Evolutionary conservation across 1,140 invertebrate species (phyloP), one percentile per base, ranked within the genome.

Genomic region (Neocloeon triangulifer): DNA sequence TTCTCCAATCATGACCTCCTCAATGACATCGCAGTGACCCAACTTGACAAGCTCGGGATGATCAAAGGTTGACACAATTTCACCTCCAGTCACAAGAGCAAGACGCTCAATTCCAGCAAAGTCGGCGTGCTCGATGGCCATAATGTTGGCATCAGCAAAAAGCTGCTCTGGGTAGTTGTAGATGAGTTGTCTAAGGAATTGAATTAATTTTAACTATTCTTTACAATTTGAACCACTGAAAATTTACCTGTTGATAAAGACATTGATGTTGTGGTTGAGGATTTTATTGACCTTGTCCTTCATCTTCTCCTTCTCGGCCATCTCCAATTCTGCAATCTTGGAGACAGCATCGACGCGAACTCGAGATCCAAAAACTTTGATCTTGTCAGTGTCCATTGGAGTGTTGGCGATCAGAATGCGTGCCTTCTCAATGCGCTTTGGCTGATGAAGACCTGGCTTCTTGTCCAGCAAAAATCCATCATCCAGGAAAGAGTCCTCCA

Each of bases 101-200:
- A 98, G 58, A 39, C 92, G 64, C 53, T 99, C 94, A 47, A 99
- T 94, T 27, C 95, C 95, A 59, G 98, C 92, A 54, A 99, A 99
- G 53, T 99, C 95, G 7, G 95, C 94, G 58, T 99, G 95, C 51
- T 99, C 95, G 49, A 99, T 99, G 0, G 94, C 91, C 94, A 99
- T 98, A 1, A 99, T 69, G 35, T 82, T 80, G 37, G 85, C 80
- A 66, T 99, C 95, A 31, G 94, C 86, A 57, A 99, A 99, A 32
- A 99, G 55, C 58, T 99, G 95, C 53, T 99, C 95, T 1, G 95
- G 95, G 51, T 99, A 99, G 54, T 99, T 99, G 59, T 99, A 99
- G 49, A 99, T 99, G 28, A 99, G 57, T 58, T 99, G 95, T 43
- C 86, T 76, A 49, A 7, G 51, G 49, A 34, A 38, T 27, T 10